These are phyloP conservation scores for Protaetia brevitarsis DNA, from an alignment of 1,140 invertebrate genomes.

Conservation along the genomic window DNA sequence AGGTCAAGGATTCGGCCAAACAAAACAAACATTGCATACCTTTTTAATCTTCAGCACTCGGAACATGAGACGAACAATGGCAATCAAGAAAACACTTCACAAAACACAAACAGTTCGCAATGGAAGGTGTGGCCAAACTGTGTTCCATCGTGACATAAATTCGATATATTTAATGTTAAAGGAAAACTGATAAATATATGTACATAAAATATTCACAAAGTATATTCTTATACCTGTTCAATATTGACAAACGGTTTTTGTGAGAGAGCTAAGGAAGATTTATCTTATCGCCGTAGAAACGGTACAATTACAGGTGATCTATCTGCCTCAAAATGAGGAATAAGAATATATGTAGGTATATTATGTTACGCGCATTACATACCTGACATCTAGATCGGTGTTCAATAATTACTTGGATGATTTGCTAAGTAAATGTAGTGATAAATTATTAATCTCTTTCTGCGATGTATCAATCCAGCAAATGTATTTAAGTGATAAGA, in stretches of 20 bases:
- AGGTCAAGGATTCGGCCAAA: neutral
- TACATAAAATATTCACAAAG: conserved; percentile 13
- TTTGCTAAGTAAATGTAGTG: neutral
- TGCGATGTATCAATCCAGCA: no score
- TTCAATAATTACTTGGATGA: neutral
- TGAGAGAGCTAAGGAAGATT: neutral
- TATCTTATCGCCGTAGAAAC: conserved; percentile 7
- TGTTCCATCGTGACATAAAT: conserved; percentile 14
- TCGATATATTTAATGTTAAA: conserved; percentile 13
- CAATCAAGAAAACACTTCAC: neutral
- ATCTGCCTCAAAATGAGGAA: neutral
- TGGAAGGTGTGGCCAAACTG: conserved; percentile 19
- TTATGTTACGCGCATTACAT: neutral
- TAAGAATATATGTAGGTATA: no score
- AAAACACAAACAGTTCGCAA: neutral
- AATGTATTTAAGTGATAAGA: no score
- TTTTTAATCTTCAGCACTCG: neutral
- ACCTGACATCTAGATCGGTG: neutral
- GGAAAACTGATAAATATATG: conserved; percentile 14
- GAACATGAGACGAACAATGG: neutral
- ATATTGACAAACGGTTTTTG: conserved; percentile 10
- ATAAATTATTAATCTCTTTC: neutral
- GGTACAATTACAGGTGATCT: conserved; percentile 2
- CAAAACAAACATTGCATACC: no score
- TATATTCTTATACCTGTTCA: conserved; percentile 12